Percentiles rank a stretch among this genome's conserved stretches.
Evolutionary conservation across 2,888 invertebrate species (phyloP).

Genomic region (Selenia dentaria): DNA sequence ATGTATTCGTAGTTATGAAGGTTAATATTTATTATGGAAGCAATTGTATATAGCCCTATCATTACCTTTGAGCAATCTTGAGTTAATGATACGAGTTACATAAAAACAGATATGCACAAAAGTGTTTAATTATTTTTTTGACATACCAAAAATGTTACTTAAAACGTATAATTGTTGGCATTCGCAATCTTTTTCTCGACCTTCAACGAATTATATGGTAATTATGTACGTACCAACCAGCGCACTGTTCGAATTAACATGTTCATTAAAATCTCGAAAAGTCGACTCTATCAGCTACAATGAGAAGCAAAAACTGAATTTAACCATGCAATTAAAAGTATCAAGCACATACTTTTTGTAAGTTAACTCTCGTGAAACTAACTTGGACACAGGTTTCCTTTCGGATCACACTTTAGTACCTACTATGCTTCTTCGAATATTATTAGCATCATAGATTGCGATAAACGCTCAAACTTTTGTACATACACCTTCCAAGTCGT

Average conservation of each 20-base stretch:
- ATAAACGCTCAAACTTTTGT: too few species aligned
- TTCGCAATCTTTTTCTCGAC: conserved; percentile 23
- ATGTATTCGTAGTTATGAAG: too few species aligned
- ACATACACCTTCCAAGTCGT: too few species aligned
- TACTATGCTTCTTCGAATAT: too few species aligned
- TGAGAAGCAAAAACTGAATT: background rate
- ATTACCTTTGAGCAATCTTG: too few species aligned
- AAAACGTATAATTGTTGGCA: conserved; percentile 14
- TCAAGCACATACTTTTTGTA: background rate
- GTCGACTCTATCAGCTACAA: conserved; percentile 6
- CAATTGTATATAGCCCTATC: too few species aligned
- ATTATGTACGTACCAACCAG: conserved; percentile 23
- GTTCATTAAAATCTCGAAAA: conserved; percentile 18
- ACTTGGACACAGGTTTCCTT: background rate
- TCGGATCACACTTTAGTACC: background rate
- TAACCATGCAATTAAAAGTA: conserved; percentile 2
- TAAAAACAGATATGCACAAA: too few species aligned
- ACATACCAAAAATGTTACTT: conserved; percentile 1
- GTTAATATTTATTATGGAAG: too few species aligned
- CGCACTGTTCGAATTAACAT: conserved; percentile 13
- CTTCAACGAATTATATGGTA: conserved; percentile 25
- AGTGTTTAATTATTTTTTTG: too few species aligned
- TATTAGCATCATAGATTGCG: too few species aligned
- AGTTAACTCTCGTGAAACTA: background rate
- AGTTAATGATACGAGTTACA: too few species aligned